phyloP scores from a whole-genome alignment of 2,797 vertebrate genomes.

The Diplodus sargus region DNA sequence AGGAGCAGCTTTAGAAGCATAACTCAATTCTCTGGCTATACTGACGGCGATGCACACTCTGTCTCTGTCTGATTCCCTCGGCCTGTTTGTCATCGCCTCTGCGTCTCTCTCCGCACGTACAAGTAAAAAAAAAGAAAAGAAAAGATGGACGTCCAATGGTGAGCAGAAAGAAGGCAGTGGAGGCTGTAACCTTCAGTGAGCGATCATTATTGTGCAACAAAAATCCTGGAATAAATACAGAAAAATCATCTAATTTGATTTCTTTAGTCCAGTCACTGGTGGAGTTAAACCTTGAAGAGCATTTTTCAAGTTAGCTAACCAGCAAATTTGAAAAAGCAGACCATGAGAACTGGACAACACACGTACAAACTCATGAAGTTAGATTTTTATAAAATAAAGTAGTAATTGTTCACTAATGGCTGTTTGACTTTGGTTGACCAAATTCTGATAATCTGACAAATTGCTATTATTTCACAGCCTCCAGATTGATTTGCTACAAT shows the following conservation, averaged over 20 bases:
- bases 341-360: no score
- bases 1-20: constrained; percentile 58
- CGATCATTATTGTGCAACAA: background rate
- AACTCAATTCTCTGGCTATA: constrained; percentile 58
- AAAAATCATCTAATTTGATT: background rate
- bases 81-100: constrained; percentile 23
- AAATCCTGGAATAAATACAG: constrained; percentile 20
- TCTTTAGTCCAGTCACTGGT: background rate
- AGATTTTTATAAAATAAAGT: no score
- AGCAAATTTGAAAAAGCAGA: no score
- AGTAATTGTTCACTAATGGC: no score
- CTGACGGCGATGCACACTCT: constrained; percentile 33
- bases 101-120: constrained; percentile 21
- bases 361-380: no score
- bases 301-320: background rate
- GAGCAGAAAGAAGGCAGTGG: background rate
- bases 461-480: no score
- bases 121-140: constrained; percentile 1
- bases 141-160: constrained; percentile 9
- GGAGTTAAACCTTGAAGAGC: background rate
- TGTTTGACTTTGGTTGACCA: no score
- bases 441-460: no score
- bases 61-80: constrained; percentile 29
- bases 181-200: constrained; percentile 8
- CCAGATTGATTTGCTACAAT: no score